Evolutionary conservation across 2,113 vertebrate genomes (phyloP), one percentile per base, ranked within the genome.

Genomic region (Cololabis saira): DNA sequence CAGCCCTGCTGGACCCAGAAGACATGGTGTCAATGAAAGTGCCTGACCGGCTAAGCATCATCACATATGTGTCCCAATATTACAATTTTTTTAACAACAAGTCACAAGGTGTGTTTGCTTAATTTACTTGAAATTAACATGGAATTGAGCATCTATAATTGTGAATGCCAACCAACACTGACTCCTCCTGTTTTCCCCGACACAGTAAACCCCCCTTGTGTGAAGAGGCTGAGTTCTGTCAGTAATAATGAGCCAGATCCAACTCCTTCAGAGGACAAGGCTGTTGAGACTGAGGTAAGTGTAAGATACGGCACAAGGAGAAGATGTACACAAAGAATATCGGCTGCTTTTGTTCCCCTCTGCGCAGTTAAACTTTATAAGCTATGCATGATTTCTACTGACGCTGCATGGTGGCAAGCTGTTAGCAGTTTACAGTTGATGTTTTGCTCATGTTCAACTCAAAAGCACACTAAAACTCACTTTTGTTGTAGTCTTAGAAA

Each of bases 21-120:
- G 97, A 99, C 84, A 99, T 99, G 98, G 97, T 98, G 71, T 96
- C 96, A 63, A 98, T 98, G 98, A 94, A 92, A 61, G 95, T 99
- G 27, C 98, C 98, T 0, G 97, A 99, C 86, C 94, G 97, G 51
- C 95, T 99, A 48, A 99, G 97, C 87, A 90, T 99, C 85, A 98
- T 99, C 92, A 98, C 98, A 44, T 99, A 99, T 0, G 96, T 99
- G 62, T 99, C 98, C 0, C 97, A 98, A 91, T 97, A 97, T 86
- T 98, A 98, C 88, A 97, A 98, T 93, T 94, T 94, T 89, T 99
- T 98, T 76, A 93, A 93, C 67, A 97, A 90, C 67, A 97, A 90
- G 78, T 87, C 87, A 30, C 85, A 92, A 19, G 88, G 90, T 93
- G 24, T 4, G 81, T 54, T 1, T 33, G 2, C 8, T 11, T 1